Base-by-base conservation (phyloP, 2,888 invertebrate genomes). In the Zaprionus bogoriensis region DNA sequence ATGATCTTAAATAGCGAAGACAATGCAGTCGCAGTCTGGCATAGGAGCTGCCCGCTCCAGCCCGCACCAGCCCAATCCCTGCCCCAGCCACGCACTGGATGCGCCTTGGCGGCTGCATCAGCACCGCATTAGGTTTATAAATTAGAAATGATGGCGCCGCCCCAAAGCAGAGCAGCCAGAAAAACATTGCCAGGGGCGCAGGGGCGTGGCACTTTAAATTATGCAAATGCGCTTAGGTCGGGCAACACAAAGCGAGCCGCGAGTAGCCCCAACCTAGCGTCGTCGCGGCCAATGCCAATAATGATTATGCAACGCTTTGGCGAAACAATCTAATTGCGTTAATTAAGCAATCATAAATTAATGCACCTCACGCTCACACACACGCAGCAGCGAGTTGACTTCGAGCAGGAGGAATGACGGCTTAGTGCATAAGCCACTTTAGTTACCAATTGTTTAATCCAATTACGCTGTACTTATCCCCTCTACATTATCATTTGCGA, bases 1-100 rank as follows among this genome's bases (percentile, higher is more conserved):
- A 85, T 84, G 81, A 86, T 86, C 84, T 81, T 86, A 85, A 85
- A 84, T 77, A 77, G 84, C 66, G 67, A 71, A 74, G 83, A 86
- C 77, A 86, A 83, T 79, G 32, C 57, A 51, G 57, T 19, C 14
- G 30, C 36, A 47, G 67, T 45, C 41, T 45, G 38, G 19, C 62
- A 23, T 51, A 17, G 12, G 20, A 17, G n/a, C 45, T 32, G 4
- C 41, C 27, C 22, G 6, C 25, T 25, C 25, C 9, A 5, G 9
- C 12, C 12, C 30, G 2, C 14, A 2, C 14, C 30, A 2, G n/a
- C 5, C 6, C 6, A 12, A 4, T 5, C 30, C 2, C 6, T 28
- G 25, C n/a, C 5, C n/a, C 5, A 30, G 42, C 48, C 48, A 55
- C 55, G 55, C 55, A 48, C 55, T 55, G 41, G 12, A 17, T 23